Evolutionary conservation across 2,797 vertebrate genomes (phyloP), one percentile per base, ranked within the genome.

Genomic region (Leucoraja ocellata): DNA sequence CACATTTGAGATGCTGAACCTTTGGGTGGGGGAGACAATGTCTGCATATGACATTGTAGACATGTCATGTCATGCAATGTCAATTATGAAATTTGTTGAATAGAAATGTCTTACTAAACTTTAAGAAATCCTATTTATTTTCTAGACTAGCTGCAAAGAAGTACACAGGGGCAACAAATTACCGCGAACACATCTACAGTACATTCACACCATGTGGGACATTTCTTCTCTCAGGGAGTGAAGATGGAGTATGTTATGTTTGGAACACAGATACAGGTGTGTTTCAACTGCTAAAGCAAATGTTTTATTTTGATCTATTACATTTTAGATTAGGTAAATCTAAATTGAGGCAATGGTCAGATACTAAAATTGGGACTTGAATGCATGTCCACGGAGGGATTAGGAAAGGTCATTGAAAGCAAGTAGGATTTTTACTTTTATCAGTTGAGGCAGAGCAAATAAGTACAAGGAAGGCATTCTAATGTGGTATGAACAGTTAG

Each of bases 251-350:
- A 95, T 98, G 98, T 0, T 99, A 99, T 88, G 99, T 99, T 93
- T 99, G 99, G 99, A 99, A 99, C 94, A 96, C 98, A 86, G 98
- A 99, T 95, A 99, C 98, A 93, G 99, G 99, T 99, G 94, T 94
- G 93, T 11, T 63, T 32, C 76, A 73, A 36, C 77, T 54, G 11
- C 58, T 74, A 14, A 46, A 3, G 25, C 39, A 54, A 13, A 54
- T 71, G 46, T 73, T 74, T 74, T 91, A 74, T 74, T 54, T 74
- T 91, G 68, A 91, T 91, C 39, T 23, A 54, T 46, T 74, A 54
- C 1, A 8, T 16, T 65, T 65, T 46, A 46, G 46, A 46, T 46
- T 54, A 54, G 46, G 4, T 54, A 54, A 54, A 54, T 54, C 46
- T 54, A 54, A 54, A 54, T 54, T 54, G 46, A 54, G 46, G 46